Percentiles rank a stretch among this genome's conserved stretches.
Conservation (phyloP, 2,797 vertebrate species). For the Semaprochilodus insignis region DNA sequence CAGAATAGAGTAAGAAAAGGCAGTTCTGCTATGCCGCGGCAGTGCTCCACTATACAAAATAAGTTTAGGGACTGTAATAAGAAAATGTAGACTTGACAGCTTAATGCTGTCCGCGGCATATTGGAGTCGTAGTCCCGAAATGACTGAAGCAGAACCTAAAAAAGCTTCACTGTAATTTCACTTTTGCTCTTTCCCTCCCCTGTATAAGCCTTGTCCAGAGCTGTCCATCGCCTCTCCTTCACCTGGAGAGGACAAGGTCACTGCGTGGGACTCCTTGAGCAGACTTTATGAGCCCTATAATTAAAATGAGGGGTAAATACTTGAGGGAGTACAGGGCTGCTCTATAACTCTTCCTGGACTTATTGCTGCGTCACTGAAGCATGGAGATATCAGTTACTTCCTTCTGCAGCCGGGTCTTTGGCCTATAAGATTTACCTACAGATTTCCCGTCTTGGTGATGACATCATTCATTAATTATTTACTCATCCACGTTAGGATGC, state of each 20-base stretch:
- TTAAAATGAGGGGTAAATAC: slow-evolving; percentile 85
- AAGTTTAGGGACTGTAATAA: not conserved
- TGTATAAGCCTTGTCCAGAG: slow-evolving; percentile 43
- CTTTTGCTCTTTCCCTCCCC: slow-evolving; percentile 51
- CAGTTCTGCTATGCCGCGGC: not conserved
- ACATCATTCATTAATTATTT: slow-evolving; percentile 38
- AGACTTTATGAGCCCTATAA: slow-evolving; percentile 86
- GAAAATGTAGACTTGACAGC: not conserved
- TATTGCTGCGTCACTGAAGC: slow-evolving; percentile 75
- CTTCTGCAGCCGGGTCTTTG: slow-evolving; percentile 46
- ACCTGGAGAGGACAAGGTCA: slow-evolving; percentile 81
- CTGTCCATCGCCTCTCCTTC: slow-evolving; percentile 72
- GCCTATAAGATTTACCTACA: slow-evolving; percentile 44
- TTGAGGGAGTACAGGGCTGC: slow-evolving; percentile 73
- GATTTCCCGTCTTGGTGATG: slow-evolving; percentile 13
- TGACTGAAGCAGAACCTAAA: not conserved
- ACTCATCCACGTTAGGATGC: slow-evolving; percentile 12
- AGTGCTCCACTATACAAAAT: not conserved
- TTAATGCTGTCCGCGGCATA: not conserved
- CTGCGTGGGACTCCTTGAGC: slow-evolving; percentile 57
- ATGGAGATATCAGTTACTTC: slow-evolving; percentile 74
- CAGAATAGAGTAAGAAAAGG: not conserved
- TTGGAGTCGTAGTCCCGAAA: not conserved
- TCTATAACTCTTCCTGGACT: slow-evolving; percentile 80
- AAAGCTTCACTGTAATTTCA: slow-evolving; percentile 49